Conservation (phyloP, 2,113 vertebrate genomes). For the Corythornis cristatus region DNA sequence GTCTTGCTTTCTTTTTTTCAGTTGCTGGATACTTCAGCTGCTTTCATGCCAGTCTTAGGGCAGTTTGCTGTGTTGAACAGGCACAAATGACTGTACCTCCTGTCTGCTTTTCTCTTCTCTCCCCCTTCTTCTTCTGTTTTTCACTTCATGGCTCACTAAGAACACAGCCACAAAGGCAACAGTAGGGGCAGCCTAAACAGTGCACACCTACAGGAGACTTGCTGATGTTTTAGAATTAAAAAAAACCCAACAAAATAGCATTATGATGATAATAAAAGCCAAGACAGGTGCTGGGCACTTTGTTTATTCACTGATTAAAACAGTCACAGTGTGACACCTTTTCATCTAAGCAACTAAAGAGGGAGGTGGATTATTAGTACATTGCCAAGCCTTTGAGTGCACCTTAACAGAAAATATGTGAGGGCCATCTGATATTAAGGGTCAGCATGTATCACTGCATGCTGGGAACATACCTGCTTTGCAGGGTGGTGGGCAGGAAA, state of each 20-base stretch:
- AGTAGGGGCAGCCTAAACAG: conserved; percentile 63
- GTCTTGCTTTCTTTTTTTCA: conserved; percentile 50
- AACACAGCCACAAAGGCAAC: conserved; percentile 68
- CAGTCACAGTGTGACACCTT: conserved; percentile 45
- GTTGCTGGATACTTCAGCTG: conserved; percentile 20
- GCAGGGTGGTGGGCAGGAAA: not conserved
- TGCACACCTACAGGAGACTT: conserved; percentile 61
- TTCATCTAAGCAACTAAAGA: conserved; percentile 12
- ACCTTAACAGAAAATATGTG: conserved; percentile 5
- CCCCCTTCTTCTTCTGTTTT: conserved; percentile 39
- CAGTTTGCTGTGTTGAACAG: conserved; percentile 55
- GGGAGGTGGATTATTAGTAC: conserved; percentile 1
- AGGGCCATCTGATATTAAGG: conserved; percentile 1
- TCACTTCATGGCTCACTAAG: conserved; percentile 73
- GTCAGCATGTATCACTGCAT: not conserved
- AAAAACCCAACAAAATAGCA: not conserved
- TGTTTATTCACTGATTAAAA: conserved; percentile 48
- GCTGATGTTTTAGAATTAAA: conserved; percentile 49
- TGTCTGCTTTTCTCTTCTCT: not conserved
- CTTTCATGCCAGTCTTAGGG: conserved; percentile 37
- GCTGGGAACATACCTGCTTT: not conserved
- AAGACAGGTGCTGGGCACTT: conserved; percentile 47
- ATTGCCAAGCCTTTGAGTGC: not conserved
- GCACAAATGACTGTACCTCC: conserved; percentile 48
- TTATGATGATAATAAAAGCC: conserved; percentile 53